Evolutionary conservation across 1,140 invertebrate genomes (phyloP), one percentile per base, ranked within the genome.

Genomic region (Lasioglossum baleicum): DNA sequence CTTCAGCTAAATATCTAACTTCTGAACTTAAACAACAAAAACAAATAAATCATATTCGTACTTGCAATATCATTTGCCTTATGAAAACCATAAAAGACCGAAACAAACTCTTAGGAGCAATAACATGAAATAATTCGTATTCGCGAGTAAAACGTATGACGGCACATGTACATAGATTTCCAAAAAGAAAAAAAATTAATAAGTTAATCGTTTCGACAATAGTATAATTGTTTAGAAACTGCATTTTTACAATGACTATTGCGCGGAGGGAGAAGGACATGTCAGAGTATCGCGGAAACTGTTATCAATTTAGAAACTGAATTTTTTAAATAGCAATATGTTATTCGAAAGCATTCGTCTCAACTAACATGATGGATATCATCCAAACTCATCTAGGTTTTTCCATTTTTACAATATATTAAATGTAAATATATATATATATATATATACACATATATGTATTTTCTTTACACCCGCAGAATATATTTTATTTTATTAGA

Each of bases 401-500:
- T 83, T 75, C 35, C 75, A 78, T 81, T 85, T 85, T 85, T 81
- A 85, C 79, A 71, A 65, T 85, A 84, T 73, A 83, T 76, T 72
- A 70, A 81, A 83, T 85, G 82, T 85, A 85, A 74, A 84, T 64
- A 83, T 71, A 73, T 80, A 83, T 53, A 75, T 44, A 75, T 22
- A 77, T 20, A 35, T 51, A 60, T 61, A 61, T 81, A 70, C 48
- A 48, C 67, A 81, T 74, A 75, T 51, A 70, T 58, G 51, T 81
- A 40, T 75, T 81, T 85, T 84, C 70, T 85, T 84, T 71, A 75
- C 48, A 79, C 60, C 35, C 11, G 64, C 56, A 60, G 31, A 44
- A 73, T 86, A 58, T 77, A 81, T 20, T 73, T 82, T 80, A 82
- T 75, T 35, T 2, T 26, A 76, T 40, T 67, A 35, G 53, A 70